A percentile compares a stretch with the other conserved stretches of the same genome.
Conservation (phyloP, 2,113 vertebrate genomes). For the Tupaia tana region DNA sequence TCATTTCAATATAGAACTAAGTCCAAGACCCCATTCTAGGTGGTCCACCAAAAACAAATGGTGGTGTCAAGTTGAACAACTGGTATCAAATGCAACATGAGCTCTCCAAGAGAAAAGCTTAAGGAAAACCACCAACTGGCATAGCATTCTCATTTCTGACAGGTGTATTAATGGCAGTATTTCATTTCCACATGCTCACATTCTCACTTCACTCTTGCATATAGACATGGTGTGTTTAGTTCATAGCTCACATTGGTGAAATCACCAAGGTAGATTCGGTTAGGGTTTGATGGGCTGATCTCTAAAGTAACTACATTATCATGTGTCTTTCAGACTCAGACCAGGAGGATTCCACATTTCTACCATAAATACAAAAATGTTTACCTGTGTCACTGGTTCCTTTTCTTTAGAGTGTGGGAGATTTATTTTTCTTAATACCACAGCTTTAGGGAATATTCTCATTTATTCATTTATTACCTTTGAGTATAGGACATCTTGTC, state of each 20-base stretch:
- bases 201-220: not conserved
- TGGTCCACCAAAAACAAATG: conserved; percentile 62
- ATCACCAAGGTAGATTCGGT: conserved; percentile 18
- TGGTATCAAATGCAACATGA: conserved; percentile 62
- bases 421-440: not conserved
- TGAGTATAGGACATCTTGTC: not conserved
- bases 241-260: conserved; percentile 23
- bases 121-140: conserved; percentile 35
- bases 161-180: conserved; percentile 23
- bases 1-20: not conserved
- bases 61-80: conserved; percentile 49
- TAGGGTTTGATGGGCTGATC: conserved; percentile 19
- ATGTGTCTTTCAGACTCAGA: not conserved
- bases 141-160: conserved; percentile 60
- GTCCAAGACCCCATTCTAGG: conserved; percentile 5
- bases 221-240: conserved; percentile 9
- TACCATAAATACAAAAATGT: not conserved
- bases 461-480: not conserved
- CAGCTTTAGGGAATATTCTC: not conserved
- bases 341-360: not conserved
- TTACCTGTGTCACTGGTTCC: not conserved
- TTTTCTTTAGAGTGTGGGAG: not conserved
- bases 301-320: not conserved
- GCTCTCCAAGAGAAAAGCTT: conserved; percentile 2
- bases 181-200: not conserved